phyloP scores from a whole-genome alignment of 2,888 invertebrate species.

The Neoscelio sp. region DNA sequence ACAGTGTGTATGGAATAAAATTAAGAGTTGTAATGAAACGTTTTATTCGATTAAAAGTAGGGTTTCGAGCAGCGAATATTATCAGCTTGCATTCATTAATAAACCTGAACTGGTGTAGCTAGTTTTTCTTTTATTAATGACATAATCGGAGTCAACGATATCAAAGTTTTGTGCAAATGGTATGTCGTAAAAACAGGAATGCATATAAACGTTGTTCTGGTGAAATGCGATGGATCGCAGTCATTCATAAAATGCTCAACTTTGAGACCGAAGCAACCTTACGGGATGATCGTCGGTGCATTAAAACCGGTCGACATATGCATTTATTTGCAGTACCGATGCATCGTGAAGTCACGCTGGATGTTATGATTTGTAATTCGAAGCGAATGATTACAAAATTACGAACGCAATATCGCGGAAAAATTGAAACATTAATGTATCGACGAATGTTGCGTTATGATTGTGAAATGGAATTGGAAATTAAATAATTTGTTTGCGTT shows the following conservation, averaged over 20 bases:
- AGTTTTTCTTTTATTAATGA: constrained; percentile 51
- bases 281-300: constrained; percentile 34
- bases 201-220: neutral
- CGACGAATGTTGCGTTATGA: neutral
- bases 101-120: constrained; percentile 30
- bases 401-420: constrained; percentile 10
- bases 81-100: too few relatives aligned
- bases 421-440: constrained; percentile 7
- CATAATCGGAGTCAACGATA: constrained; percentile 51
- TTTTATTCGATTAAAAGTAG: too few relatives aligned
- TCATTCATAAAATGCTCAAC: constrained; percentile 12
- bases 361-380: constrained; percentile 48
- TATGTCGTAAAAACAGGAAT: constrained; percentile 33
- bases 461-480: neutral
- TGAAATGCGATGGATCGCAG: constrained; percentile 10
- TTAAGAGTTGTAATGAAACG: too few relatives aligned
- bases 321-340: constrained; percentile 46
- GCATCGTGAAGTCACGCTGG: constrained; percentile 1
- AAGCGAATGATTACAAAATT: constrained; percentile 39
- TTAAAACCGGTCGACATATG: constrained; percentile 52
- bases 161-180: constrained; percentile 29
- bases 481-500: constrained; percentile 15
- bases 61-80: too few relatives aligned
- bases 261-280: constrained; percentile 38
- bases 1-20: too few relatives aligned